A percentile compares a stretch with the other conserved stretches of the same genome.
Evolutionary conservation across 1,140 invertebrate genomes (phyloP).

Genomic region (Drosophila seguyi): DNA sequence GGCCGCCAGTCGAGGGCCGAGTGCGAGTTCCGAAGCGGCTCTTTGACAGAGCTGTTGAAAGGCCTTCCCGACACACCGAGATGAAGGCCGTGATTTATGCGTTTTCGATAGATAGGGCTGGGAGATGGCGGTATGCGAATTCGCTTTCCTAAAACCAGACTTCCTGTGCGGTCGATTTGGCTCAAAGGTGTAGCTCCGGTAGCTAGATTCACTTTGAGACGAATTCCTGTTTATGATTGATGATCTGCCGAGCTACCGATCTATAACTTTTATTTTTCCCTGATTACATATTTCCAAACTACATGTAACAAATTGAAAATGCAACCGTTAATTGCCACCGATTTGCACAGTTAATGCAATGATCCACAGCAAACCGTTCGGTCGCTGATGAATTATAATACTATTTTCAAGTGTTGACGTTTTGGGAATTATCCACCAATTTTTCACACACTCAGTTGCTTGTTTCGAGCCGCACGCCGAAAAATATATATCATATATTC

Average conservation of each 20-base stretch:
- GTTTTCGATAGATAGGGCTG: conserved; percentile 71
- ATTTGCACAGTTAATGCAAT: conserved; percentile 1
- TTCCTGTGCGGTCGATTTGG: conserved; percentile 69
- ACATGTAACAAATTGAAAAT: not conserved
- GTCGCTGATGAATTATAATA: conserved; percentile 32
- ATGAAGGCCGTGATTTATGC: conserved; percentile 74
- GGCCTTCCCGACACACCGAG: conserved; percentile 44
- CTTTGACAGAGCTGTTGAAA: conserved; percentile 78
- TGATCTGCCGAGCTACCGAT: not conserved
- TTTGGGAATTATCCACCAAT: conserved; percentile 70
- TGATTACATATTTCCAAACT: not conserved
- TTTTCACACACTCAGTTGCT: conserved; percentile 71
- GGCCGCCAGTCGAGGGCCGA: conserved; percentile 57
- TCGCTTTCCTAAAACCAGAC: conserved; percentile 25
- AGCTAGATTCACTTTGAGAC: conserved; percentile 31
- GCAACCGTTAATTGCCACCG: conserved; percentile 20
- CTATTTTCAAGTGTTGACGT: conserved; percentile 61
- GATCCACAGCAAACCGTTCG: conserved; percentile 4
- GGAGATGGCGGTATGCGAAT: conserved; percentile 57
- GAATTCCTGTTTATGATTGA: conserved; percentile 19
- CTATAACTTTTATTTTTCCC: not conserved
- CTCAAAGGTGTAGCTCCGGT: conserved; percentile 52
- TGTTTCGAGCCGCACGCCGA: conserved; percentile 37
- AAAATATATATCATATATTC: conserved; percentile 75
- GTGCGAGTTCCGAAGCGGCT: conserved; percentile 45